These are phyloP conservation scores for Hoplostethus mediterraneus DNA, from an alignment of 2,797 vertebrate species.

Conservation along the genomic window DNA sequence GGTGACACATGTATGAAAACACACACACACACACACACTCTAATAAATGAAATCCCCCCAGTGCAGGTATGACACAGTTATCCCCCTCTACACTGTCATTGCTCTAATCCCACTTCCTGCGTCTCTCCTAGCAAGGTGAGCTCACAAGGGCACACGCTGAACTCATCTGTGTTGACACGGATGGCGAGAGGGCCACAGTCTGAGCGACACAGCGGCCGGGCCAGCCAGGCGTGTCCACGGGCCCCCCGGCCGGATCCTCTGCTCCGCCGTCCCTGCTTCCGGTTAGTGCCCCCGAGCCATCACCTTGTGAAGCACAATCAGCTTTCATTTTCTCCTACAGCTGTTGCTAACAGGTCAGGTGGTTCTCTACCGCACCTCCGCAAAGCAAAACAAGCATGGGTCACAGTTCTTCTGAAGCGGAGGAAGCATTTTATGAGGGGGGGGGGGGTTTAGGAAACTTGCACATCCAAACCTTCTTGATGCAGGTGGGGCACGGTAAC, in stretches of 20 bases:
- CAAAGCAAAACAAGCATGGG: conserved; percentile 1
- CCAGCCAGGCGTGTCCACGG: conserved; percentile 61
- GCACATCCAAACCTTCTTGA: background rate
- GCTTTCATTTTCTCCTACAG: conserved; percentile 58
- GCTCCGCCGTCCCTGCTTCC: conserved; percentile 49
- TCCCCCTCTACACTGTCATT: conserved; percentile 69
- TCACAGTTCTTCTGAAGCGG: background rate
- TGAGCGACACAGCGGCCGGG: conserved; percentile 67
- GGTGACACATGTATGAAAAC: conserved; percentile 28
- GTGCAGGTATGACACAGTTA: conserved; percentile 82
- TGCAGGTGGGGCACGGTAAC: background rate
- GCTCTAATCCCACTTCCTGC: conserved; percentile 78
- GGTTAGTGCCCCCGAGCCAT: conserved; percentile 53
- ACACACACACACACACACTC: conserved; percentile 44
- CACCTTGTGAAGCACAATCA: conserved; percentile 69
- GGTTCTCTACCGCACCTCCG: conserved; percentile 12
- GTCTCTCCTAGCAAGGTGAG: conserved; percentile 89
- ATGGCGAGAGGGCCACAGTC: conserved; percentile 74
- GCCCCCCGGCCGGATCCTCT: conserved; percentile 44
- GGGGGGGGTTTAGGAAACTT: too few species aligned
- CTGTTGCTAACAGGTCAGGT: conserved; percentile 57
- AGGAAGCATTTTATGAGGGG: too few species aligned
- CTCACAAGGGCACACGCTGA: conserved; percentile 83
- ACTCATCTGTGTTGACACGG: conserved; percentile 84
- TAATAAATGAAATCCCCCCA: conserved; percentile 61